A percentile compares a stretch with the other conserved stretches of the same genome.
Conservation (phyloP, 92 coral and sea anemone genomes). For the Umimayanthus kanabou region DNA sequence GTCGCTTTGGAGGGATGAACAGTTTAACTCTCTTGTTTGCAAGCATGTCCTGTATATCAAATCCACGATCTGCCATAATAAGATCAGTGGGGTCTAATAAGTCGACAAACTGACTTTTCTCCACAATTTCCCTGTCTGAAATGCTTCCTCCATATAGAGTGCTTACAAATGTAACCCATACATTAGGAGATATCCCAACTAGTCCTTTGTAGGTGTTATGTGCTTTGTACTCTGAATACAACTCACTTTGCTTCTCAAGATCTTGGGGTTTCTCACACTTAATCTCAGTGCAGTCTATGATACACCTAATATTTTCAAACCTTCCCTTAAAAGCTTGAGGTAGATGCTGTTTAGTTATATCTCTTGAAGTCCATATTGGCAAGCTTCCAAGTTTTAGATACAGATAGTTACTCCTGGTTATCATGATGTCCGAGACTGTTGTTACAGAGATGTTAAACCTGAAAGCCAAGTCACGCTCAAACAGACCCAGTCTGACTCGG, state of each 20-base stretch:
- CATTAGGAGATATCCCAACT: slow-evolving; percentile 71
- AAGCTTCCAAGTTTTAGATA: slow-evolving; percentile 49
- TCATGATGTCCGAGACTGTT: slow-evolving; percentile 62
- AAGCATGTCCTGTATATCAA: slow-evolving; percentile 59
- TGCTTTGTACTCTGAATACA: slow-evolving; percentile 67
- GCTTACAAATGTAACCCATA: slow-evolving; percentile 68
- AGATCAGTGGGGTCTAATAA: slow-evolving; percentile 55
- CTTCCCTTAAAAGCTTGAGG: slow-evolving; percentile 55
- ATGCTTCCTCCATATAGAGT: slow-evolving; percentile 63
- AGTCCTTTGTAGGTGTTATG: slow-evolving; percentile 62
- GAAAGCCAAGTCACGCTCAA: slow-evolving; percentile 69
- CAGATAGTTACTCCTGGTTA: slow-evolving; percentile 54
- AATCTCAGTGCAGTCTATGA: slow-evolving; percentile 68
- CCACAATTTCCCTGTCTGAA: slow-evolving; percentile 65
- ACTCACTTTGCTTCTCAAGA: slow-evolving; percentile 60
- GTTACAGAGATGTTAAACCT: slow-evolving; percentile 66
- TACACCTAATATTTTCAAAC: slow-evolving; percentile 59
- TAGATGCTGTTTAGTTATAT: slow-evolving; percentile 52
- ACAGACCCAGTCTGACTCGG: slow-evolving; percentile 66
- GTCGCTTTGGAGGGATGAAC: slow-evolving; percentile 58
- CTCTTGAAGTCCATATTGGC: slow-evolving; percentile 59
- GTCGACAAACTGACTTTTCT: slow-evolving; percentile 53
- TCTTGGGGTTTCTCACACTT: slow-evolving; percentile 60
- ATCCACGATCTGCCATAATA: slow-evolving; percentile 67
- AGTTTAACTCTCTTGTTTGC: slow-evolving; percentile 48